These are phyloP conservation scores for Drosophila nr. perissopoda DNA, from an alignment of 2,888 invertebrate genomes.

Conservation along the genomic window DNA sequence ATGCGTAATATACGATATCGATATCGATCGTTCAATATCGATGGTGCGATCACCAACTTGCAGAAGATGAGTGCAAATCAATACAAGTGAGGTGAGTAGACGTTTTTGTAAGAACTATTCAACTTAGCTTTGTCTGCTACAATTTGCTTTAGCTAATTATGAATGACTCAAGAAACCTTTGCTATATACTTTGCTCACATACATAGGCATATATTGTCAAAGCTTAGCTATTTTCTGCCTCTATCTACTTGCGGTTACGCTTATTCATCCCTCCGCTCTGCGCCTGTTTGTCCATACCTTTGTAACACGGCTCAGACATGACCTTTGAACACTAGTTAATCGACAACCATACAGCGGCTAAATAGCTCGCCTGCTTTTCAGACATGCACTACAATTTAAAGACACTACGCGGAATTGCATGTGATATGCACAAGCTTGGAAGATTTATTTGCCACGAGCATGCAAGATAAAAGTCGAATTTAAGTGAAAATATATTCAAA, in stretches of 20 bases:
- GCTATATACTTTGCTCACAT: neutral
- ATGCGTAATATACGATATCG: neutral
- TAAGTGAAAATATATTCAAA: constrained; percentile 10
- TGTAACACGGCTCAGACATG: constrained; percentile 48
- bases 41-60: neutral
- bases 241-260: constrained; percentile 23
- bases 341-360: constrained; percentile 14
- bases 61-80: neutral
- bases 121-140: neutral
- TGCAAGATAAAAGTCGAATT: constrained; percentile 36
- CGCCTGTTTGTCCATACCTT: constrained; percentile 10
- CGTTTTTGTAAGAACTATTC: neutral
- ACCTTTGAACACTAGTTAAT: constrained; percentile 73
- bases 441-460: constrained; percentile 44
- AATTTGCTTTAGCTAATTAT: neutral
- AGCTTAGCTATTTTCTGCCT: neutral
- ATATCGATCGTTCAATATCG: neutral
- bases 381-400: constrained; percentile 44
- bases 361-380: constrained; percentile 5
- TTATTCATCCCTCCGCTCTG: neutral
- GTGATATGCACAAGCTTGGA: constrained; percentile 37
- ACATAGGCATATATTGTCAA: neutral
- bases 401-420: constrained; percentile 22
- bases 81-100: neutral
- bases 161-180: neutral